Conservation (phyloP, 2,888 invertebrate genomes). For the Enoplolaimus lenunculus region DNA sequence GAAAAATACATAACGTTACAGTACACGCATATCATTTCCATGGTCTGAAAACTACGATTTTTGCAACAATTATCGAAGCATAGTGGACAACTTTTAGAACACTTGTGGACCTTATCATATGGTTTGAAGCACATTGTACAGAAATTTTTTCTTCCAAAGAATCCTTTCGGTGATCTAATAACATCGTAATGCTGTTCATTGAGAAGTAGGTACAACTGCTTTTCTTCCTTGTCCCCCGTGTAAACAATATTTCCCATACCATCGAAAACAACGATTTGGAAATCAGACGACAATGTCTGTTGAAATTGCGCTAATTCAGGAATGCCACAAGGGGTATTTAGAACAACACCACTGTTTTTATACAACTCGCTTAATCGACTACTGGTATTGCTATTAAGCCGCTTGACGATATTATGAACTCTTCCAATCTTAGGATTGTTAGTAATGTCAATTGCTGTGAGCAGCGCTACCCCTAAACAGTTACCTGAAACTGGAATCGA, state of each 20-base stretch:
- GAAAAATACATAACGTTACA: no score
- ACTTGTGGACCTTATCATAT: no score
- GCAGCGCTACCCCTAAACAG: neutral
- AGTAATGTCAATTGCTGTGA: neutral
- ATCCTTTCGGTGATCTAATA: neutral
- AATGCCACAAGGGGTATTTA: neutral
- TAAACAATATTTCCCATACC: conserved; percentile 15
- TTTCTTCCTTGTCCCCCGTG: neutral
- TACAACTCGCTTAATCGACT: no score
- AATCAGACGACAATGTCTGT: neutral
- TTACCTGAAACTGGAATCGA: neutral
- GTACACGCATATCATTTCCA: no score
- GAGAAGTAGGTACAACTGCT: neutral
- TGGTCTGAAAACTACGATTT: no score
- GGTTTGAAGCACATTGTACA: no score
- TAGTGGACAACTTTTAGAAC: no score
- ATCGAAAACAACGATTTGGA: neutral
- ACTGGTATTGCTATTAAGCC: no score
- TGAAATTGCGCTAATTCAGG: neutral
- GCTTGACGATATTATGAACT: neutral
- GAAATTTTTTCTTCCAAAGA: neutral
- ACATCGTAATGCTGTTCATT: conserved; percentile 2
- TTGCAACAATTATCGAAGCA: no score
- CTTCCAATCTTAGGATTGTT: neutral
- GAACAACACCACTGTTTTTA: no score